Percentiles rank a stretch among this genome's conserved stretches.
These are phyloP conservation scores for Neoscelio sp. DNA, from an alignment of 2,888 invertebrate genomes.

Conservation along the genomic window DNA sequence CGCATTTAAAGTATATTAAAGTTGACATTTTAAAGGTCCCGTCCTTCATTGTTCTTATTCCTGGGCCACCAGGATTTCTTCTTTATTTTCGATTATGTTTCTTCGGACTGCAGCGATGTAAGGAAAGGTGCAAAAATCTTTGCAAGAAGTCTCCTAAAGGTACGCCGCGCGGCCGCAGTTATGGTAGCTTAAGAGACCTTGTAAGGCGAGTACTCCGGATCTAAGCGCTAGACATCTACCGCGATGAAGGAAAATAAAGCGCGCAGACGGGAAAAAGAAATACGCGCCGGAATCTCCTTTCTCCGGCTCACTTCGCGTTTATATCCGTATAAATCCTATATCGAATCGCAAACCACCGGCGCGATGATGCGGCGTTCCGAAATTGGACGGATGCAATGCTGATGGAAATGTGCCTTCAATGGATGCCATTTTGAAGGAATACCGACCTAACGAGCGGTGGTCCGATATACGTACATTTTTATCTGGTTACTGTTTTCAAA, in stretches of 20 bases:
- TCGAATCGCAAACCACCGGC: constrained; percentile 44
- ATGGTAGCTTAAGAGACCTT: constrained; percentile 55
- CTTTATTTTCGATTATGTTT: constrained; percentile 37
- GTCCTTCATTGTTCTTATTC: constrained; percentile 19
- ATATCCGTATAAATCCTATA: constrained; percentile 48
- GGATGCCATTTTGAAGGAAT: constrained; percentile 19
- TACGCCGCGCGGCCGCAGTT: constrained; percentile 31
- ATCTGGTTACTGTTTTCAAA: neutral
- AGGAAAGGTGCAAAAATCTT: constrained; percentile 55
- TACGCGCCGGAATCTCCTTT: constrained; percentile 25
- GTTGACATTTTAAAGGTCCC: too few relatives aligned
- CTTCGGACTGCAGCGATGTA: constrained; percentile 30
- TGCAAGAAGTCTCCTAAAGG: constrained; percentile 61
- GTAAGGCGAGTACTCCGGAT: constrained; percentile 52
- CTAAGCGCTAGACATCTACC: constrained; percentile 30
- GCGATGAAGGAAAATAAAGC: neutral
- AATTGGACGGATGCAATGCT: constrained; percentile 21
- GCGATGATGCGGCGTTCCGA: constrained; percentile 33
- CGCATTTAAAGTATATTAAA: too few relatives aligned
- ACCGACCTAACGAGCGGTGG: constrained; percentile 19
- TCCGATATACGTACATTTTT: constrained; percentile 3
- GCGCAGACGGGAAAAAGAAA: constrained; percentile 26
- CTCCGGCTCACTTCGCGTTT: constrained; percentile 18
- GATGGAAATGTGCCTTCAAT: constrained; percentile 20
- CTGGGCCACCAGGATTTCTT: constrained; percentile 46